Evolutionary conservation across 2,888 invertebrate genomes (phyloP), one percentile per base, ranked within the genome.

Genomic region (Ectemnius continuus): DNA sequence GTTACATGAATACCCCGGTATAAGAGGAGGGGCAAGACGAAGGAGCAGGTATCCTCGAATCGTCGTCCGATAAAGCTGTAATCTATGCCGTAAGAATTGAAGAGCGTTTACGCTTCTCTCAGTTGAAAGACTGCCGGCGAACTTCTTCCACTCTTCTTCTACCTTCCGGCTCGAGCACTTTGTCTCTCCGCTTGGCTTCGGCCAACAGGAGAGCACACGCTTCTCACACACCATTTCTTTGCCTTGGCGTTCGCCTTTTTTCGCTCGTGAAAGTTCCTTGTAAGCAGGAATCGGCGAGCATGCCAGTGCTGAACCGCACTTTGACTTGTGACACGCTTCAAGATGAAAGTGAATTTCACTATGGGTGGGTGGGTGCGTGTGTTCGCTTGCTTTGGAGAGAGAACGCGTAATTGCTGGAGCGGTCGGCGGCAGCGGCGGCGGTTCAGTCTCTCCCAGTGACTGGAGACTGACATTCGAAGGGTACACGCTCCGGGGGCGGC

Each of bases 1-100:
- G 84, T 84, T 83, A 81, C 76, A 78, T 80, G 81, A 83, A 84
- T 81, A 78, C 78, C 66, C 71, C 36, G 36, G 36, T 11, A 36
- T 11, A 36, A 36, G 36, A 36, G 6, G 36, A 36, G 11, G 11
- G 11, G 36, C 6, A 36, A 36, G 36, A 36, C 36, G 16, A 67
- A 73, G 78, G 63, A 16, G 48, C 73, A 66, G 76, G 76, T 80
- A 83, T 64, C 69, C 52, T 64, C 66, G 70, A 80, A 79, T 79
- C 79, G 56, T 63, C 72, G 36, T 62, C 66, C 75, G 76, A 81
- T 76, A 69, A 74, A 72, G 70, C 66, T 66, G 69, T 76, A 66
- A 36, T 67, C 63, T 59, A 61, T 20, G 61, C n/a, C 57, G 60
- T 56, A 52, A 36, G 62, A 72, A 76, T 76, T 72, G 64, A 68